Evolutionary conservation across 2,888 invertebrate species (phyloP), one percentile per base, ranked within the genome.

Genomic region (Chymomyza caudatula): DNA sequence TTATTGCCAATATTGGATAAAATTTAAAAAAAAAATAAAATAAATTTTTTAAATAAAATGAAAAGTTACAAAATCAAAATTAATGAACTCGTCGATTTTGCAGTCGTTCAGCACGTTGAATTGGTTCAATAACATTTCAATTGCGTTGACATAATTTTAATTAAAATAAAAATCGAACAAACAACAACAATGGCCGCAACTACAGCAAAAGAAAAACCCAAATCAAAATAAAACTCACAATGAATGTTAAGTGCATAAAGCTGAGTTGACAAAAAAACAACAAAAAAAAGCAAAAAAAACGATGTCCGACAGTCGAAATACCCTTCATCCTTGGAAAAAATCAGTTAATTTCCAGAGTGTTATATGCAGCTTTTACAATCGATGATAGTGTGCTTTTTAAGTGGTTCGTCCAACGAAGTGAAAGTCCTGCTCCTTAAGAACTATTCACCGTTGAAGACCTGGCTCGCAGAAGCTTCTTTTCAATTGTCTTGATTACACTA

Each of bases 131-230:
- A 80, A 80, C 79, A 80, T 80, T 80, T 80, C 85, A 80, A 84
- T 86, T 86, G 84, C 81, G 79, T 80, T 79, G 84, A 79, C 84
- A 79, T 79, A 80, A 79, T 79, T 79, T 79, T 85, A 79, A 79
- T 85, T 85, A 86, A 79, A 79, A 37, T 11, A 37, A 59, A 74
- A 76, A 73, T 76, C 77, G 61, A 29, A 62, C 57, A 2, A 17
- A 71, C 63, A 67, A 52, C 55, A 66, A 53, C 13, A 52, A 23
- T 52, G 53, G 56, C 59, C 59, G 15, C 17, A 60, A 29, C 57
- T 65, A 62, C 57, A 64, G 42, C 54, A 63, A 37, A 37, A 37
- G 29, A 37, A 23, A 20, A 63, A 13, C 37, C n/a, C n/a, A 19
- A n/a, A 51, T 44, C 67, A 56, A 63, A 19, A 42, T 15, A 43